These are phyloP conservation scores for Vanessa tameamea DNA, from an alignment of 1,140 invertebrate genomes.

Conservation along the genomic window DNA sequence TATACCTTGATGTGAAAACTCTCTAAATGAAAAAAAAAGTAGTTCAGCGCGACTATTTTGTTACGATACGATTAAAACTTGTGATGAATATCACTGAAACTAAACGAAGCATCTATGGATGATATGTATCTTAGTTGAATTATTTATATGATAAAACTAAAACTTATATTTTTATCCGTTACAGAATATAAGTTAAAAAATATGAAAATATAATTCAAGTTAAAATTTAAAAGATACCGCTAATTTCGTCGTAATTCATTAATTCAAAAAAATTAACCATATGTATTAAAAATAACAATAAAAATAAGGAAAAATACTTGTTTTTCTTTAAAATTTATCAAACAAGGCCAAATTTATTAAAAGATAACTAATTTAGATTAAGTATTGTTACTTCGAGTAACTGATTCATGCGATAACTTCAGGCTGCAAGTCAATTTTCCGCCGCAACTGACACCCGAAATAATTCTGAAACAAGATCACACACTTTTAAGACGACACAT, in stretches of 20 bases:
- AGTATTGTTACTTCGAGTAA: not conserved
- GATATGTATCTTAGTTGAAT: not conserved
- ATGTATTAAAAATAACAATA: not conserved
- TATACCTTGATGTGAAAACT: constrained; percentile 39
- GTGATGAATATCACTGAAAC: too few species aligned
- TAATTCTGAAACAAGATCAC: constrained; percentile 14
- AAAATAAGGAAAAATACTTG: too few species aligned
- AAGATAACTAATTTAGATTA: not conserved
- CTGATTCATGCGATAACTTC: constrained; percentile 1
- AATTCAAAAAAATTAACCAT: too few species aligned
- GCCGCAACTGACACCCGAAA: not conserved
- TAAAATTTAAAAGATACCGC: too few species aligned
- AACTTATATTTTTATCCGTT: not conserved
- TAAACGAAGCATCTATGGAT: too few species aligned
- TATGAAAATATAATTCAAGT: too few species aligned
- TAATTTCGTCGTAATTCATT: too few species aligned
- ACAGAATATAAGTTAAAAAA: too few species aligned
- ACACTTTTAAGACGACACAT: constrained; percentile 21
- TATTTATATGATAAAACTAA: not conserved
- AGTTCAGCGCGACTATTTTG: too few species aligned
- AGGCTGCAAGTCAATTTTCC: constrained; percentile 6
- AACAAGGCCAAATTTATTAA: not conserved
- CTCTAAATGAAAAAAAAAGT: not conserved
- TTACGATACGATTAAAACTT: too few species aligned
- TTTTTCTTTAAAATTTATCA: not conserved